Evolutionary conservation across 2,113 vertebrate species (phyloP), one percentile per base, ranked within the genome.

Genomic region (Chunga burmeisteri): DNA sequence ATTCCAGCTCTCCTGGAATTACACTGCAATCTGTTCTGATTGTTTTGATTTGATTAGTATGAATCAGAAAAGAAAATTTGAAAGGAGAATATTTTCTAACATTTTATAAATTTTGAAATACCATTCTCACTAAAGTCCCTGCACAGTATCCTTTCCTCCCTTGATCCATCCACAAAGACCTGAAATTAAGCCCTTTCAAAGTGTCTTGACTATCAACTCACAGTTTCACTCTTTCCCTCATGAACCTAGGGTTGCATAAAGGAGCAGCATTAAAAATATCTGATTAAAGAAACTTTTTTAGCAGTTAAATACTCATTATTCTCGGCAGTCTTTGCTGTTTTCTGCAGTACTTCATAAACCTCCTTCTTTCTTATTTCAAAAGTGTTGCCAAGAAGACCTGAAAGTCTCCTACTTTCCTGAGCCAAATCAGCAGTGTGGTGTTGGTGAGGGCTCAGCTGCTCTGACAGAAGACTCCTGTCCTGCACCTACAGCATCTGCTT

Each of bases 301-400:
- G 56, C 42, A 47, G 38, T 77, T 84, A 94, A 77, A 71, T 82
- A 72, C 36, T 66, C 78, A 46, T 73, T 61, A 80, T 85, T 93
- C 81, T 53, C 80, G 30, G 14, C 16, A 14, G 13, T 34, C 80
- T 82, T 71, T 82, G 36, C 62, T 89, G 16, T 66, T 94, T 78
- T 40, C 49, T 82, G 63, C 46, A 56, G 38, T 77, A 38, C 27
- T 30, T 93, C 12, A 75, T 73, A 90, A 78, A 88, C 72, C 61
- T 85, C 70, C 77, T 83, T 81, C 72, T 91, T 87, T 97, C 52
- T 85, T 80, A n/a, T 91, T 95, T 86, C 79, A 82, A 42, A 94
- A 96, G 92, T 32, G 16, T 85, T 46, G 13, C 70, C 21, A 62
- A 66, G 95, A 94, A 56, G 75, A 88, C 77, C 67, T 72, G 86